phyloP scores from a whole-genome alignment of 2,888 invertebrate species.

The Neoaliturus tenellus region DNA sequence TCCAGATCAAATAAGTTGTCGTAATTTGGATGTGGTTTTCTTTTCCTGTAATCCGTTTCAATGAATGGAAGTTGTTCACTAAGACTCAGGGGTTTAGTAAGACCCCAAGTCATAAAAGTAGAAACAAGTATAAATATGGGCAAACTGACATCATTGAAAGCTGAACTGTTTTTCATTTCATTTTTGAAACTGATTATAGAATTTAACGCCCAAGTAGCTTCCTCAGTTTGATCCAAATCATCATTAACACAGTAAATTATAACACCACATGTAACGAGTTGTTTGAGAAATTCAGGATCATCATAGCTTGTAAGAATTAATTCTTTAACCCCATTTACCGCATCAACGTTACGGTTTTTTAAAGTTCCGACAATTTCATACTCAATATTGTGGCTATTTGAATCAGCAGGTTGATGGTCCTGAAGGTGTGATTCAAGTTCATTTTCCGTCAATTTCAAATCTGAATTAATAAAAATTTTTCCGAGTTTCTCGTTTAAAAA shows the following conservation, averaged over 20 bases:
- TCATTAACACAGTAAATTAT: constrained; percentile 9
- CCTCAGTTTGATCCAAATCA: neutral
- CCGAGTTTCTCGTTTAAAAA: neutral
- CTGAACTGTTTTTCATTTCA: neutral
- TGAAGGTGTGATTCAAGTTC: neutral
- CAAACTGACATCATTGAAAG: neutral
- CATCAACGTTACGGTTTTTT: neutral
- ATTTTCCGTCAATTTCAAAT: neutral
- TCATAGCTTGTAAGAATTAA: neutral
- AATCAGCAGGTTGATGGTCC: neutral
- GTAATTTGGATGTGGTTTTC: neutral
- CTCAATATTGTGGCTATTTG: neutral
- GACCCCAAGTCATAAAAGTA: constrained; percentile 6
- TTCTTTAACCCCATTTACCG: neutral
- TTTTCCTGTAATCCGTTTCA: constrained; percentile 11
- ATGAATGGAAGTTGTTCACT: neutral
- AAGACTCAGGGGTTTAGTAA: neutral
- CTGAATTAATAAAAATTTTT: neutral
- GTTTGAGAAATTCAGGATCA: constrained; percentile 3
- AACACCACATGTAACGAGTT: neutral
- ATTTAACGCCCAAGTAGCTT: constrained; percentile 4
- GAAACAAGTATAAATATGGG: neutral
- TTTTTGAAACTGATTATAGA: neutral
- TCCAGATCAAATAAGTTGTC: neutral
- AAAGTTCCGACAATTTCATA: constrained; percentile 3